These are phyloP conservation scores for Cataglyphis livida DNA, from an alignment of 2,888 invertebrate species.

Conservation along the genomic window DNA sequence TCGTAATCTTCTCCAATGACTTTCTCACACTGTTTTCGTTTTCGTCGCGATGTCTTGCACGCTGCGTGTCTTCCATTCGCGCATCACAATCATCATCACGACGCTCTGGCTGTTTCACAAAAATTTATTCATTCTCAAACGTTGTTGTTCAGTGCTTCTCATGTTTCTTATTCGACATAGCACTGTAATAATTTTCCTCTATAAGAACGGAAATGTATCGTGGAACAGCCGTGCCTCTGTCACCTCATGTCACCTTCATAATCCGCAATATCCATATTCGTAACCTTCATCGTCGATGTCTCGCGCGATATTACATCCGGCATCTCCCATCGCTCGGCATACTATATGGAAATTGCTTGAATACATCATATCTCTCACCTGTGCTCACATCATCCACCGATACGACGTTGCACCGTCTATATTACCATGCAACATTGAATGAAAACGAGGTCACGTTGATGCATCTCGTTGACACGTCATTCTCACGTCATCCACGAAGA, in stretches of 20 bases:
- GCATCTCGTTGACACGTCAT: conserved; percentile 58
- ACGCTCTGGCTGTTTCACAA: conserved; percentile 4
- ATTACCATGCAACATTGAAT: conserved; percentile 56
- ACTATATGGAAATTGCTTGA: conserved; percentile 47
- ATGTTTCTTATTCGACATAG: neutral
- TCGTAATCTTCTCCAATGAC: neutral
- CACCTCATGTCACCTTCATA: conserved; percentile 22
- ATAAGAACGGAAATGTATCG: neutral
- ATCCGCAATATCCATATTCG: conserved; percentile 39
- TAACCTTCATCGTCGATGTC: conserved; percentile 29
- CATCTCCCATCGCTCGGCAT: conserved; percentile 26
- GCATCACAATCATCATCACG: neutral
- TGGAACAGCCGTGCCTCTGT: conserved; percentile 16
- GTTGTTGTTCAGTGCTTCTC: neutral
- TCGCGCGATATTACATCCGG: conserved; percentile 49
- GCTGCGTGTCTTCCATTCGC: neutral
- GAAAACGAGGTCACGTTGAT: conserved; percentile 64
- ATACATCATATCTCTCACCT: conserved; percentile 26
- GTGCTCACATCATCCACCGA: conserved; percentile 27
- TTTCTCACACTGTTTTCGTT: neutral
- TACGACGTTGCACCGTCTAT: neutral
- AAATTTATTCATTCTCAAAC: neutral
- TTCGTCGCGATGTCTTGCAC: neutral
- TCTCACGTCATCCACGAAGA: conserved; percentile 24
- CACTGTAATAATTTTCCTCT: neutral